Evolutionary conservation across 2,888 invertebrate genomes (phyloP).

Genomic region (Trichacis sp.): DNA sequence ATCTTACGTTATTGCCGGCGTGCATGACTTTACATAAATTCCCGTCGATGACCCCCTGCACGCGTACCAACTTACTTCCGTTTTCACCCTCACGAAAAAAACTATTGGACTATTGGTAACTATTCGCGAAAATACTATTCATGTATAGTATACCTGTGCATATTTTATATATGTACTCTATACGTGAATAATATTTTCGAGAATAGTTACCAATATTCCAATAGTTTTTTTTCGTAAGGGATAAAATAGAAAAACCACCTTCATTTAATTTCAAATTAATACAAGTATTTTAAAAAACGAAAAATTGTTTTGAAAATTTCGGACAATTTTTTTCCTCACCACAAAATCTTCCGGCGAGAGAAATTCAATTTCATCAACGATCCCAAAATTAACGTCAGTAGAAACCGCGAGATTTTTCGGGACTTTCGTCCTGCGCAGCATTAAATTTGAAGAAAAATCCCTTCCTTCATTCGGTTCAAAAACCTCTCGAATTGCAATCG

Average conservation of each 20-base stretch:
- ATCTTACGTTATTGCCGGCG: constrained; percentile 56
- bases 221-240: too few species aligned
- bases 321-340: constrained; percentile 42
- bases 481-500: constrained; percentile 82
- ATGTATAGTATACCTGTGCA: too few species aligned
- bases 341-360: constrained; percentile 82
- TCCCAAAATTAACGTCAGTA: constrained; percentile 78
- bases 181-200: too few species aligned
- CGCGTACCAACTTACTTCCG: too few species aligned
- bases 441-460: constrained; percentile 78
- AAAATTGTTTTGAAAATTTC: background rate
- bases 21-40: constrained; percentile 64
- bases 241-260: too few species aligned
- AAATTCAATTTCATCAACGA: constrained; percentile 81
- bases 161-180: too few species aligned
- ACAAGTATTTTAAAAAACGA: too few species aligned
- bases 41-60: constrained; percentile 26
- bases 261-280: too few species aligned
- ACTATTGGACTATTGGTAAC: too few species aligned
- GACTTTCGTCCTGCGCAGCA: constrained; percentile 82
- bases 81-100: too few species aligned
- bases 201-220: too few species aligned
- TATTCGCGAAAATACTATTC: too few species aligned
- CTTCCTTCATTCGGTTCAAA: constrained; percentile 80
- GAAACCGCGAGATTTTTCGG: constrained; percentile 78